Evolutionary conservation across 2,113 vertebrate species (phyloP), one percentile per base, ranked within the genome.

Genomic region (Corythornis vintsioides): DNA sequence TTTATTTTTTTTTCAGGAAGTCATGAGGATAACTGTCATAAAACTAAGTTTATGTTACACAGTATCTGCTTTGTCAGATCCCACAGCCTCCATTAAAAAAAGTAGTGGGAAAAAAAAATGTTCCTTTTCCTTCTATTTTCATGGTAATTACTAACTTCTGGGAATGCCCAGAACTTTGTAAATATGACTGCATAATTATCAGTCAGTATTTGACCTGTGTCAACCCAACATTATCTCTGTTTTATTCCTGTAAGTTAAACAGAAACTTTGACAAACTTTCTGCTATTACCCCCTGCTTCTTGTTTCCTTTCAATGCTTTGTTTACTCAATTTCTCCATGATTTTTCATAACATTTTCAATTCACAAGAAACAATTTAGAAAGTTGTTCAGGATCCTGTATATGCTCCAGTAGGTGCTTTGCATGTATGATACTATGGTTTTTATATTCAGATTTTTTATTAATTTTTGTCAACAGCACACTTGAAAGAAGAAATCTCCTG

Each of bases 91-190:
- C 26, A 40, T 7, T 38, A 38, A 38, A n/a, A 50, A 20, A 56
- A 12, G 2, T 2, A 1, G 4, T 25, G 5, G 19, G 9, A 6
- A 11, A 12, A 40, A 19, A 73, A 33, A 4, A 10, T 40, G 8
- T 53, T 75, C 28, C 25, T 35, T 52, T 45, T 66, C 26, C 40
- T 61, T 11, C 8, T 33, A 4, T 74, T 56, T 86, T 63, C 26
- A 38, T 10, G 21, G 31, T 8, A 67, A 24, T 17, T 31, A 8
- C 2, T n/a, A 5, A 6, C 21, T 74, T 86, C 35, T 28, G 48
- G 20, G 55, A 74, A 33, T 16, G 25, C 19, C 24, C 60, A 53
- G 8, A 20, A 56, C 71, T 63, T 48, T 3, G 42, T 53, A 33
- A 40, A 25, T 25, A 24, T 3, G 3, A 22, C 7, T 45, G 6